These are phyloP conservation scores for Ormyrus thymus DNA, from an alignment of 2,888 invertebrate genomes.

Conservation along the genomic window DNA sequence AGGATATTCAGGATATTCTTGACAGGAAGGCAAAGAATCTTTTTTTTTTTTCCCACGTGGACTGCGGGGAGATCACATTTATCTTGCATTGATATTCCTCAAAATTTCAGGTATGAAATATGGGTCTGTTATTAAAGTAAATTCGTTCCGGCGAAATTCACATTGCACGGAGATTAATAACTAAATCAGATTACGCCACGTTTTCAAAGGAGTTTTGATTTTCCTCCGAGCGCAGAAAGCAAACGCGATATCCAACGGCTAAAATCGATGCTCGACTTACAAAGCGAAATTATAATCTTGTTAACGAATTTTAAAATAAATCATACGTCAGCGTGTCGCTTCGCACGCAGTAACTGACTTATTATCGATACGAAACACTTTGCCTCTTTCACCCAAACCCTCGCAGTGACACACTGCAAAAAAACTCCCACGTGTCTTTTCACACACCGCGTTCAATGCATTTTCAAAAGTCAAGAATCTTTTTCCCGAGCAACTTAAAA, in stretches of 20 bases:
- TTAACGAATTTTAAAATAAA: too few relatives aligned
- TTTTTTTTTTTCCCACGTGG: conserved; percentile 40
- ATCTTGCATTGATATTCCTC: conserved; percentile 23
- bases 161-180: conserved; percentile 38
- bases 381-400: too few relatives aligned
- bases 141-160: conserved; percentile 40
- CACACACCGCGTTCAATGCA: conserved; percentile 4
- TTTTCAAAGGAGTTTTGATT: conserved; percentile 17
- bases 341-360: too few relatives aligned
- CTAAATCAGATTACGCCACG: conserved; percentile 32
- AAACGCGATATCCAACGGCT: too few relatives aligned
- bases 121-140: conserved; percentile 30
- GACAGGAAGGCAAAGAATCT: conserved; percentile 27
- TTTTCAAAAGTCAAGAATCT: neutral
- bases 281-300: too few relatives aligned
- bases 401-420: too few relatives aligned
- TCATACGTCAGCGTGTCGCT: too few relatives aligned
- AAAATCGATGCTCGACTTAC: too few relatives aligned
- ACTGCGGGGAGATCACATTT: conserved; percentile 7
- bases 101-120: conserved; percentile 37
- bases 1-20: neutral
- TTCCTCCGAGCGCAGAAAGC: neutral
- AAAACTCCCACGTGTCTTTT: neutral
- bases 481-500: neutral
- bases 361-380: too few relatives aligned